Percentiles rank a stretch among this genome's conserved stretches.
Evolutionary conservation across 2,113 vertebrate genomes (phyloP).

Genomic region (Nematolebias whitei): DNA sequence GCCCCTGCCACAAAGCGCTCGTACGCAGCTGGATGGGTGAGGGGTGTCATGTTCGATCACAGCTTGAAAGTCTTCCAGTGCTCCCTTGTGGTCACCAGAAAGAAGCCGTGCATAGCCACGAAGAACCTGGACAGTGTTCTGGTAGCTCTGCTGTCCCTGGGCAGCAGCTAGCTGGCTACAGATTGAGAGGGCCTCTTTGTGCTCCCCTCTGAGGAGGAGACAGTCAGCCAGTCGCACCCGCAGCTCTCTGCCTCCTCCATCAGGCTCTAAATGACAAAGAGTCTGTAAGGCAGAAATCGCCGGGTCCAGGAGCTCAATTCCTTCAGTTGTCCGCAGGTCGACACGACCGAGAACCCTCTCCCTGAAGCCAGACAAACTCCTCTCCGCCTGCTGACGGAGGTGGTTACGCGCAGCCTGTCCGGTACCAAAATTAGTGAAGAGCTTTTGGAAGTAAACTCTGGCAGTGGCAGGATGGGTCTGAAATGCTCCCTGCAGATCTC

Average conservation of each 20-base stretch:
- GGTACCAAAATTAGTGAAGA: conserved; percentile 77
- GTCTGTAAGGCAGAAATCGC: conserved; percentile 81
- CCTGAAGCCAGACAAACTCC: conserved; percentile 80
- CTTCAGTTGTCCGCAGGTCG: conserved; percentile 82
- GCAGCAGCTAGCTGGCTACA: conserved; percentile 83
- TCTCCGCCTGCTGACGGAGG: conserved; percentile 80
- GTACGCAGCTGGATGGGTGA: conserved; percentile 87
- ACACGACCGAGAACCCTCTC: conserved; percentile 80
- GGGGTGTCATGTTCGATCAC: conserved; percentile 87
- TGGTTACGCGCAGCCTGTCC: conserved; percentile 66
- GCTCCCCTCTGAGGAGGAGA: conserved; percentile 85
- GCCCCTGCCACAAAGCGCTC: conserved; percentile 91
- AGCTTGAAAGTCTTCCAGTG: conserved; percentile 88
- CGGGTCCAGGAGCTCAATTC: conserved; percentile 84
- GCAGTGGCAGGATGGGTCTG: conserved; percentile 76
- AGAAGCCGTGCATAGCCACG: conserved; percentile 89
- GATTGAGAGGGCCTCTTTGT: conserved; percentile 77
- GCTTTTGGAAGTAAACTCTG: conserved; percentile 73
- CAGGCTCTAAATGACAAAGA: conserved; percentile 83
- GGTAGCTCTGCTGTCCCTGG: conserved; percentile 78
- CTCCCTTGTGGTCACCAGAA: conserved; percentile 72
- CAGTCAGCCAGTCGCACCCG: conserved; percentile 87
- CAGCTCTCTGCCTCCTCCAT: conserved; percentile 78
- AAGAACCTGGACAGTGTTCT: conserved; percentile 86
- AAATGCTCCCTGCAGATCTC: conserved; percentile 86